A percentile compares a stretch with the other conserved stretches of the same genome.
Evolutionary conservation across 2,797 vertebrate genomes (phyloP).

Genomic region (Aphelocoma californica): DNA sequence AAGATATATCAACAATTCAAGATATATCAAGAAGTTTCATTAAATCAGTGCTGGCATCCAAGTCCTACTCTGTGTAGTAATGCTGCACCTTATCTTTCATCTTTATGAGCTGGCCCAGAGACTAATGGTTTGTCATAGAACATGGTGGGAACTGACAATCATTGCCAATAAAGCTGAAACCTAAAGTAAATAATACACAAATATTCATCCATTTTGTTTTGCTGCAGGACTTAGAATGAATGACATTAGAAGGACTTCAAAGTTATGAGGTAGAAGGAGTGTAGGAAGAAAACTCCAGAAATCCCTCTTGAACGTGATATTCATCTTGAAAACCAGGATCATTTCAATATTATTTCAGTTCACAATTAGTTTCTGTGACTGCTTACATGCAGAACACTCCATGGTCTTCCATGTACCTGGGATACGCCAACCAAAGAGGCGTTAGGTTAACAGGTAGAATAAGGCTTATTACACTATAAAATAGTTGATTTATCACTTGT

Average conservation of each 20-base stretch:
- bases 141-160: not conserved
- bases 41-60: not conserved
- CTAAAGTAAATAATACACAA: not conserved
- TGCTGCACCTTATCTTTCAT: not conserved
- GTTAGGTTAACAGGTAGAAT: conserved; percentile 24
- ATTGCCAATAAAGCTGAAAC: not conserved
- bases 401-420: not conserved
- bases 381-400: not conserved
- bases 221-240: not conserved
- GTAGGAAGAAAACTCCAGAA: not conserved
- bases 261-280: not conserved
- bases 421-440: not conserved
- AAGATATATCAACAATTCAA: not conserved
- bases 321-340: not conserved
- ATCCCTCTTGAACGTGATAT: not conserved
- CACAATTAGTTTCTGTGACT: not conserved
- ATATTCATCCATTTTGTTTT: not conserved
- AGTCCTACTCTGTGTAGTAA: not conserved
- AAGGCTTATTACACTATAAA: conserved; percentile 50
- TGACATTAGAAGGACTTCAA: not conserved
- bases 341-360: not conserved
- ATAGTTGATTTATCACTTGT: conserved; percentile 67
- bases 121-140: not conserved
- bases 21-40: not conserved
- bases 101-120: not conserved